phyloP scores from a whole-genome alignment of 1,140 invertebrate genomes.

The Ylistrum balloti region DNA sequence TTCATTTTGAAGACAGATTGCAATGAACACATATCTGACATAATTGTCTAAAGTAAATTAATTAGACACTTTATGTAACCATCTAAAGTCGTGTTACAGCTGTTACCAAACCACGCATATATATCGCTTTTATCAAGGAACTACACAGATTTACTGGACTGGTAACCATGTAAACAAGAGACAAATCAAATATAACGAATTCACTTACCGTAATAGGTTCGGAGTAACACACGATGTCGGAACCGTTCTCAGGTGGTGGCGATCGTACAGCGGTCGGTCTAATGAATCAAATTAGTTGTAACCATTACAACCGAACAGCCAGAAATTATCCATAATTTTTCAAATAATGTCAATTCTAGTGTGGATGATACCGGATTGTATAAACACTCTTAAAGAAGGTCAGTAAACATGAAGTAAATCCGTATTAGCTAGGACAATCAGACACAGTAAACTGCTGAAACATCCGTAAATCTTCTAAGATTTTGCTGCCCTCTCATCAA shows the following conservation, averaged over 20 bases:
- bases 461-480: background rate
- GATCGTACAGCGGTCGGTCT: background rate
- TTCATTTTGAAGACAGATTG: no score
- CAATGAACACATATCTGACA: no score
- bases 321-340: background rate
- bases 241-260: background rate
- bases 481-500: background rate
- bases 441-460: background rate
- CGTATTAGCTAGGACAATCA: no score
- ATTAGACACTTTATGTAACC: no score
- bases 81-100: no score
- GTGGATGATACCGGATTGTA: background rate
- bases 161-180: background rate
- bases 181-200: background rate
- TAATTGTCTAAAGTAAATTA: no score
- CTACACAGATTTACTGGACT: background rate
- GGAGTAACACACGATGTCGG: background rate
- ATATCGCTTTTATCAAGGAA: no score
- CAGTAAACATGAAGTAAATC: no score
- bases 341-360: background rate
- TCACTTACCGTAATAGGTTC: background rate
- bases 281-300: background rate
- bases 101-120: no score
- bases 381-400: no score
- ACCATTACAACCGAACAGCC: background rate